A percentile compares a stretch with the other conserved stretches of the same genome.
Conservation (phyloP, 1,140 invertebrate species). For the Linepithema humile region DNA sequence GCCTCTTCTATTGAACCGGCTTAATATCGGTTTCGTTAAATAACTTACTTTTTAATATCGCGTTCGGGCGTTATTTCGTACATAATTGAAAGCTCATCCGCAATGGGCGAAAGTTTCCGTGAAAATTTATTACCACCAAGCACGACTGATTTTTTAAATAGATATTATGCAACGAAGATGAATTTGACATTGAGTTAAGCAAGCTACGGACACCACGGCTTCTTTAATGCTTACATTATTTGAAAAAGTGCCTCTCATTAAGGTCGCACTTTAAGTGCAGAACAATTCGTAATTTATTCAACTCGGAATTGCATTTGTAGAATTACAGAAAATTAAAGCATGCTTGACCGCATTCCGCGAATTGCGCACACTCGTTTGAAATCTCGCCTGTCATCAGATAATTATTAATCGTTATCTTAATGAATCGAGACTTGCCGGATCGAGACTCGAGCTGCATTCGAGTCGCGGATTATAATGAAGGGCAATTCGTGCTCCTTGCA, state of each 20-base stretch:
- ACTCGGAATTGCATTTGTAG: neutral
- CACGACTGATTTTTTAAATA: neutral
- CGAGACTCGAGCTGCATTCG: too few species aligned
- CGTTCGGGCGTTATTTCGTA: neutral
- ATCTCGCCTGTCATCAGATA: neutral
- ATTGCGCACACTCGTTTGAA: neutral
- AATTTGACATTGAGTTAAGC: neutral
- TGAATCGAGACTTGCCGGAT: too few species aligned
- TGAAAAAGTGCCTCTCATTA: neutral
- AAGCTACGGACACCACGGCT: neutral
- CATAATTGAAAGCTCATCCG: neutral
- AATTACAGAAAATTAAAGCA: neutral
- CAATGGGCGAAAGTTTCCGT: neutral
- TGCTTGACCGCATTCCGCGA: neutral
- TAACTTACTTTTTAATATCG: neutral
- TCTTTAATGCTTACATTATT: too few species aligned
- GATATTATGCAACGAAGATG: neutral
- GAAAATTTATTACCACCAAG: neutral
- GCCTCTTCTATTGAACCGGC: too few species aligned
- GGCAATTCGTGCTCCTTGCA: neutral
- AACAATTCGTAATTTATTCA: too few species aligned
- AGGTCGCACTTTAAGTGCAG: too few species aligned
- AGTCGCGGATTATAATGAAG: neutral
- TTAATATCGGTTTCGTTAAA: neutral
- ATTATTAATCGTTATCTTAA: conserved; percentile 26